Conservation (phyloP, 2,113 vertebrate genomes). For the Acrocephalus arundinaceus region DNA sequence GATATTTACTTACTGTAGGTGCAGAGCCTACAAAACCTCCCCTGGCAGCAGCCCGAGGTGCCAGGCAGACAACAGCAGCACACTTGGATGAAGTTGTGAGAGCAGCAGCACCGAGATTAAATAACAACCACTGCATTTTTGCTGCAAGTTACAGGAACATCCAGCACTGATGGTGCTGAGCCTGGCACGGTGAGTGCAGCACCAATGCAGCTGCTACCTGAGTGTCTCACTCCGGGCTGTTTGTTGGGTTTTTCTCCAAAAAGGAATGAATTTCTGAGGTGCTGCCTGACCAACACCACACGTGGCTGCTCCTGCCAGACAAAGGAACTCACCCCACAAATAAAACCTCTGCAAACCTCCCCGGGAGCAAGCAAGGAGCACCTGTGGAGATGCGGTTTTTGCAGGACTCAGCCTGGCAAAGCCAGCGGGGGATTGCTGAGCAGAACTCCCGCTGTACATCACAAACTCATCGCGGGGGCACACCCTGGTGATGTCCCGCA, state of each 20-base stretch:
- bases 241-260: background rate
- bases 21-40: constrained; percentile 7
- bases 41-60: background rate
- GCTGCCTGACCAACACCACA: background rate
- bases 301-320: background rate
- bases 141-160: background rate
- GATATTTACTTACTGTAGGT: background rate
- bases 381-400: background rate
- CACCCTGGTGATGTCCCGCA: fast-evolving
- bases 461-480: fast-evolving
- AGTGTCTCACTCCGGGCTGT: background rate
- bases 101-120: background rate
- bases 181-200: fast-evolving
- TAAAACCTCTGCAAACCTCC: background rate
- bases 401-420: background rate
- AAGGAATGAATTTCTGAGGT: background rate
- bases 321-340: background rate
- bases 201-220: fast-evolving
- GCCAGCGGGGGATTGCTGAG: background rate
- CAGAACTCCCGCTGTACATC: background rate
- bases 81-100: constrained; percentile 13
- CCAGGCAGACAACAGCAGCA: constrained; percentile 7
- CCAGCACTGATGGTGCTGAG: background rate
- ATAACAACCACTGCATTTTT: background rate
- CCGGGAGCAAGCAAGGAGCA: background rate